Evolutionary conservation across 2,113 vertebrate genomes (phyloP).

Genomic region (Engraulis encrasicolus): DNA sequence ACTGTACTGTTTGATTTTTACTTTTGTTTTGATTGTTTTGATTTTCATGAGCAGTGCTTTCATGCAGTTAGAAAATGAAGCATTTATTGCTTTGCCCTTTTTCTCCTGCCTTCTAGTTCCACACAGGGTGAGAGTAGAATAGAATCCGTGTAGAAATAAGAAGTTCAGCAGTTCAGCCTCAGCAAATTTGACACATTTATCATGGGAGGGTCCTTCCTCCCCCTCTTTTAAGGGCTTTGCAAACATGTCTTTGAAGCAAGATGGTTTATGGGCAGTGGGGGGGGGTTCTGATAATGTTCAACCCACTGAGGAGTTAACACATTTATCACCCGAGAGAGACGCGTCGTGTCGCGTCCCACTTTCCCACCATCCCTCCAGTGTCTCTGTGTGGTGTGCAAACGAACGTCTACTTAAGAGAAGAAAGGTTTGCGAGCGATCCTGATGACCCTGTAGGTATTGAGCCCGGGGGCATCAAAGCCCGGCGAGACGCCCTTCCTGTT

Average conservation of each 20-base stretch:
- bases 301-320: background rate
- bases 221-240: background rate
- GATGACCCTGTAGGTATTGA: constrained; percentile 87
- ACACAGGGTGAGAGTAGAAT: background rate
- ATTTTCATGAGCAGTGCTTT: background rate
- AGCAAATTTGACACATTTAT: background rate
- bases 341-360: no score
- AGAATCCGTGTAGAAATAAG: background rate
- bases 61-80: background rate
- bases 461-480: constrained; percentile 87
- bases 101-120: background rate
- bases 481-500: constrained; percentile 81
- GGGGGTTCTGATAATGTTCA: background rate
- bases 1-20: background rate
- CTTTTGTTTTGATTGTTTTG: no score
- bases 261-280: background rate
- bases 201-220: background rate
- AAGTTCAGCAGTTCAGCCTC: background rate
- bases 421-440: constrained; percentile 75
- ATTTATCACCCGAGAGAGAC: constrained; percentile 4
- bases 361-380: background rate
- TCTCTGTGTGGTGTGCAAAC: background rate
- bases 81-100: background rate
- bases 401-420: constrained; percentile 74
- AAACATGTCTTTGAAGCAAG: background rate